phyloP scores from a whole-genome alignment of 2,797 vertebrate genomes.

The Melopsittacus undulatus region DNA sequence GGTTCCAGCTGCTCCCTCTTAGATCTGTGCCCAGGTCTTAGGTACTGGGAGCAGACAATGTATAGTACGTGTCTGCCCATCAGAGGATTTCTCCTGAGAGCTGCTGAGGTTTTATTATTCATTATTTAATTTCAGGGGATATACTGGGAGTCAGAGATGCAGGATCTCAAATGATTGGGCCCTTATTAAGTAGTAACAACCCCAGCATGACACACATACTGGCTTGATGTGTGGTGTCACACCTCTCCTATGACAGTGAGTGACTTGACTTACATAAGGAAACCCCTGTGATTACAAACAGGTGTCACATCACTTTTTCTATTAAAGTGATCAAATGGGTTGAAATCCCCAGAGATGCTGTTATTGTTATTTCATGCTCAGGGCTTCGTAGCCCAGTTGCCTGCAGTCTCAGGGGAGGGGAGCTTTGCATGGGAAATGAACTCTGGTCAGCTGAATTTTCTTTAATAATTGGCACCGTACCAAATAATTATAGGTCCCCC shows the following conservation, averaged over 20 bases:
- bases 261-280: constrained; percentile 14
- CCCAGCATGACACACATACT: background rate
- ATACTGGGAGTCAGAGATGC: background rate
- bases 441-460: background rate
- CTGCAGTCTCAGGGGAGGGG: background rate
- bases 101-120: background rate
- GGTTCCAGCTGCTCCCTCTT: background rate
- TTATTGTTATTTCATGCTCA: background rate
- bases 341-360: constrained; percentile 6
- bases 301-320: constrained; percentile 46
- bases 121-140: background rate
- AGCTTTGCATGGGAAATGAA: constrained; percentile 23
- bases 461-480: constrained; percentile 22
- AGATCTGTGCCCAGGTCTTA: background rate
- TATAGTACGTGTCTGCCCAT: fast-evolving
- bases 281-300: constrained; percentile 1
- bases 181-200: background rate
- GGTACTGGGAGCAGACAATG: background rate
- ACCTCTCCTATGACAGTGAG: fast-evolving
- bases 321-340: constrained; percentile 48
- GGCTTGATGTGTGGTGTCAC: background rate
- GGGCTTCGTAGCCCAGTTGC: constrained; percentile 20
- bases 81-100: background rate
- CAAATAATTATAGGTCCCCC: background rate
- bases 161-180: background rate